These are phyloP conservation scores for Peribatodes rhomboidaria DNA, from an alignment of 2,888 invertebrate species.

Conservation along the genomic window DNA sequence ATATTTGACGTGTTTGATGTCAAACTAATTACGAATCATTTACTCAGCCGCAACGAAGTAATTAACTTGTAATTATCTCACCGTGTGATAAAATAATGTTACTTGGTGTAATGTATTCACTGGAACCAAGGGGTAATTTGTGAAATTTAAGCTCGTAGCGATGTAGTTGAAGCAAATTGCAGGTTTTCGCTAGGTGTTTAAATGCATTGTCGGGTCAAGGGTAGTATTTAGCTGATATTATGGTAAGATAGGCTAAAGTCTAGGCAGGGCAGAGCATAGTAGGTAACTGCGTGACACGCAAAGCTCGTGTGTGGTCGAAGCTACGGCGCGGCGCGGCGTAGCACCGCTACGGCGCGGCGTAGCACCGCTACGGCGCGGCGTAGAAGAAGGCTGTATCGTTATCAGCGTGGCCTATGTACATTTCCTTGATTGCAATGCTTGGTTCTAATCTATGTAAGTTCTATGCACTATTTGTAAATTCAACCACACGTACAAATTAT, in stretches of 20 bases:
- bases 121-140: conserved; percentile 25
- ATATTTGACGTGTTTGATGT: conserved; percentile 37
- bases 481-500: too few relatives aligned
- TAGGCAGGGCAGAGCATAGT: conserved; percentile 52
- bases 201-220: conserved; percentile 70
- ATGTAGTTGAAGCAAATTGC: conserved; percentile 49
- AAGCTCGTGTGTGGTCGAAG: conserved; percentile 48
- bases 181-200: conserved; percentile 55
- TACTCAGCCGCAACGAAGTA: conserved; percentile 33
- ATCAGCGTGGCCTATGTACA: too few relatives aligned
- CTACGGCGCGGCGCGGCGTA: conserved; percentile 37
- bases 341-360: conserved; percentile 26
- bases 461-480: not conserved
- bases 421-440: too few relatives aligned
- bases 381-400: conserved; percentile 3
- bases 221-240: conserved; percentile 67
- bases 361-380: conserved; percentile 24
- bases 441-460: too few relatives aligned
- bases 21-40: conserved; percentile 33
- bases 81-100: conserved; percentile 27
- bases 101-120: conserved; percentile 17
- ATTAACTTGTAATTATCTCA: conserved; percentile 30
- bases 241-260: conserved; percentile 72
- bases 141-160: conserved; percentile 24
- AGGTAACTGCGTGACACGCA: conserved; percentile 71